These are phyloP conservation scores for Drosophila bipectinata DNA, from an alignment of 1,140 invertebrate genomes.

Conservation along the genomic window DNA sequence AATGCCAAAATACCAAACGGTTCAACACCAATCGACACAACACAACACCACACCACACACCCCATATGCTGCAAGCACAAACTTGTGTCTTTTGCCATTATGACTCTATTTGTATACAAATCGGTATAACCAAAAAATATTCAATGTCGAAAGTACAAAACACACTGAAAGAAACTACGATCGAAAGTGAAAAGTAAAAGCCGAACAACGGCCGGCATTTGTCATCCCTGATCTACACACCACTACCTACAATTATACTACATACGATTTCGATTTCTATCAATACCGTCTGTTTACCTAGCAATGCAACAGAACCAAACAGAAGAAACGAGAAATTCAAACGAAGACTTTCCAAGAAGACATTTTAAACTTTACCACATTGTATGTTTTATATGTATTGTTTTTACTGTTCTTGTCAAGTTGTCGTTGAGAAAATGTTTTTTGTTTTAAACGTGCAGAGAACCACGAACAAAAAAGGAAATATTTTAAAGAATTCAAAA, in stretches of 20 bases:
- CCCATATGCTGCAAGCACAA: constrained; percentile 72
- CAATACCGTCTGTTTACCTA: background rate
- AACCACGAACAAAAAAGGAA: constrained; percentile 29
- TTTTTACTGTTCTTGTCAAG: constrained; percentile 53
- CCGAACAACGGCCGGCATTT: constrained; percentile 50
- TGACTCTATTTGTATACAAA: constrained; percentile 60
- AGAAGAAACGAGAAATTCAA: constrained; percentile 44
- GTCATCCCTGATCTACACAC: constrained; percentile 41
- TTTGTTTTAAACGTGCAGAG: constrained; percentile 31
- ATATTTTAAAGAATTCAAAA: constrained; percentile 31
- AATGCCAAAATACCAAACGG: constrained; percentile 65
- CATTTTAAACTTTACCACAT: constrained; percentile 64
- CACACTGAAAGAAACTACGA: constrained; percentile 42
- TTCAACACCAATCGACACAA: constrained; percentile 31
- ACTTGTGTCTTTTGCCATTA: constrained; percentile 54
- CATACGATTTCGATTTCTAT: constrained; percentile 4
- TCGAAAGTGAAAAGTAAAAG: background rate
- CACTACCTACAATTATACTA: constrained; percentile 25
- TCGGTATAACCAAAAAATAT: constrained; percentile 77
- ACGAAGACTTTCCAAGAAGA: constrained; percentile 71
- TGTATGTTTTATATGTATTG: constrained; percentile 52
- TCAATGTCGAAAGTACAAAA: constrained; percentile 73
- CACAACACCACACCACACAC: constrained; percentile 29
- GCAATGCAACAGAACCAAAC: constrained; percentile 32
- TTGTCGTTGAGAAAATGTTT: constrained; percentile 38